These are phyloP conservation scores for Vireo altiloquus DNA, from an alignment of 2,113 vertebrate genomes.

Conservation along the genomic window DNA sequence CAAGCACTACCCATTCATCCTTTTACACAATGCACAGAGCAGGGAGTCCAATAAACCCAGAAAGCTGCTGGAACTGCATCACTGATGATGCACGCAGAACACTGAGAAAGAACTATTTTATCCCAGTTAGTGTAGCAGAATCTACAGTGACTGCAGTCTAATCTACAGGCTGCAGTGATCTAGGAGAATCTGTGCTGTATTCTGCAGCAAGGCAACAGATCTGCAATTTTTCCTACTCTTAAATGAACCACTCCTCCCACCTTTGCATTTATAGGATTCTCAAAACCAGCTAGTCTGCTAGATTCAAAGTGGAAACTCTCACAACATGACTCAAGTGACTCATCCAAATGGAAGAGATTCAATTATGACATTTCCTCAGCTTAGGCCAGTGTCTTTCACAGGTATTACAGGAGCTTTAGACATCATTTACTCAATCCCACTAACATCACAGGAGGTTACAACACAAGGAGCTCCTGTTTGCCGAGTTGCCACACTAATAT, in stretches of 20 bases:
- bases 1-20: not conserved
- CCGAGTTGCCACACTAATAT: conserved; percentile 20
- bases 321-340: conserved; percentile 20
- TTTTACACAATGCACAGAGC: not conserved
- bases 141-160: no score
- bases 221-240: not conserved
- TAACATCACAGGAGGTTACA: conserved; percentile 43
- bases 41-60: not conserved
- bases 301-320: conserved; percentile 29
- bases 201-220: not conserved
- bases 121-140: not conserved
- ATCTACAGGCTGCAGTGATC: not conserved
- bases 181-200: not conserved
- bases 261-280: not conserved
- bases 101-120: not conserved
- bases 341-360: conserved; percentile 15
- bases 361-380: conserved; percentile 23
- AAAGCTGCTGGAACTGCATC: not conserved
- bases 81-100: not conserved
- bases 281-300: conserved; percentile 20
- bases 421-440: conserved; percentile 25
- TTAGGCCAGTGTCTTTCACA: not conserved
- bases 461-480: conserved; percentile 64
- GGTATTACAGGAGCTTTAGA: conserved; percentile 42
- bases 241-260: not conserved